Evolutionary conservation across 2,797 vertebrate genomes (phyloP).

Genomic region (Ambastaia sidthimunki): DNA sequence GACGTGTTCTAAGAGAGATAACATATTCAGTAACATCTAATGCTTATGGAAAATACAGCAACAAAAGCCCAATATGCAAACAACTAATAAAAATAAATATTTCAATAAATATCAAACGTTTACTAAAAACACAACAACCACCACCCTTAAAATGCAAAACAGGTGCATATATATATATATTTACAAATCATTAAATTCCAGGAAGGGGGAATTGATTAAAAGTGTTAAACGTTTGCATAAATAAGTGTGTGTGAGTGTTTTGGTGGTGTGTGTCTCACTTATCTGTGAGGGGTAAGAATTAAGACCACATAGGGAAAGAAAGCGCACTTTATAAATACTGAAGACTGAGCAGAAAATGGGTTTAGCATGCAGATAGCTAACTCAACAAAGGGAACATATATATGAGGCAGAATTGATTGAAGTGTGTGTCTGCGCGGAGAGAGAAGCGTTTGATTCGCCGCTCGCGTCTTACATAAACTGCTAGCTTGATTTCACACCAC

Average conservation of each 20-base stretch:
- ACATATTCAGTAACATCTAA: constrained; percentile 60
- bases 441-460: constrained; percentile 86
- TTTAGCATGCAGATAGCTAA: constrained; percentile 87
- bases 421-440: constrained; percentile 82
- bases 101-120: constrained; percentile 43
- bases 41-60: constrained; percentile 15
- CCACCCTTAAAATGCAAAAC: constrained; percentile 37
- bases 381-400: constrained; percentile 88
- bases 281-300: constrained; percentile 79
- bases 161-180: constrained; percentile 58
- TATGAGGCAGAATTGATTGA: constrained; percentile 90
- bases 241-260: constrained; percentile 61
- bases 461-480: constrained; percentile 86
- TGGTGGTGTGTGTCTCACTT: constrained; percentile 73
- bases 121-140: constrained; percentile 14
- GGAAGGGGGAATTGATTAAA: constrained; percentile 74
- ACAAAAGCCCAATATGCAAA: constrained; percentile 30
- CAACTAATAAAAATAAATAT: constrained; percentile 32
- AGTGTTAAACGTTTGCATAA: constrained; percentile 78
- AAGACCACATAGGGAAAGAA: constrained; percentile 86
- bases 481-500: constrained; percentile 89
- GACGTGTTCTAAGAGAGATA: constrained; percentile 70
- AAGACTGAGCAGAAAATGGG: constrained; percentile 96
- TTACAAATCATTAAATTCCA: constrained; percentile 71
- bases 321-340: constrained; percentile 83